Percentiles rank a stretch among this genome's conserved stretches.
phyloP scores from a whole-genome alignment of 2,888 invertebrate genomes.

The Matsumyia berberina region DNA sequence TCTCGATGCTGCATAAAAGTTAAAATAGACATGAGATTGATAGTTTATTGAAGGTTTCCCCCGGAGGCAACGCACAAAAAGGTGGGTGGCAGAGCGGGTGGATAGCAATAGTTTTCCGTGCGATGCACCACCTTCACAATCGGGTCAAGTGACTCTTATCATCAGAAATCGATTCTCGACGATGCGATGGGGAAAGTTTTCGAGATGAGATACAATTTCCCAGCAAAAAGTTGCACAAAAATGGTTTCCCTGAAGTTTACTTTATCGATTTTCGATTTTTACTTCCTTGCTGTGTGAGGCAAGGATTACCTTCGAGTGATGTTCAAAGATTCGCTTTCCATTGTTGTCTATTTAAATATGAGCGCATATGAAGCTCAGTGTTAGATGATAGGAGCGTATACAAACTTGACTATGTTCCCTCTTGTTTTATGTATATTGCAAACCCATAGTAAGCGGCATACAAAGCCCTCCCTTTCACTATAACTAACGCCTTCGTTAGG shows the following conservation, averaged over 20 bases:
- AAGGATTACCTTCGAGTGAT: background rate
- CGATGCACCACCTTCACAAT: conserved; percentile 22
- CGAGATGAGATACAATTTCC: conserved; percentile 7
- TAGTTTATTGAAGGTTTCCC: conserved; percentile 65
- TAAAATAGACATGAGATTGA: conserved; percentile 53
- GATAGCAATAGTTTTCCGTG: conserved; percentile 16
- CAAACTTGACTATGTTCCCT: too few species aligned
- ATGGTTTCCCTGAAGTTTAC: background rate
- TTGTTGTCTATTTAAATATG: background rate
- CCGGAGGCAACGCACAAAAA: conserved; percentile 25
- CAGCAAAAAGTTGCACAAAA: background rate
- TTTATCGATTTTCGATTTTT: conserved; percentile 10
- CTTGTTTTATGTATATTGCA: too few species aligned
- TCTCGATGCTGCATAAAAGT: conserved; percentile 44
- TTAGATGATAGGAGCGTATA: too few species aligned
- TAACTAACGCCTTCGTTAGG: too few species aligned
- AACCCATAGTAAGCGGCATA: too few species aligned
- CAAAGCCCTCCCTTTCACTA: too few species aligned
- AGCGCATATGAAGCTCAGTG: too few species aligned
- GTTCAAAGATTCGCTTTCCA: background rate
- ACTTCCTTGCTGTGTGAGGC: background rate
- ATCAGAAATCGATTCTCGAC: conserved; percentile 64
- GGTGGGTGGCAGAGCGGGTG: background rate
- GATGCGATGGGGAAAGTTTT: conserved; percentile 18
- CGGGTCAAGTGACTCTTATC: conserved; percentile 71